Percentiles rank a stretch among this genome's conserved stretches.
Evolutionary conservation across 2,888 invertebrate genomes (phyloP).

Genomic region (Luperina nickerlii): DNA sequence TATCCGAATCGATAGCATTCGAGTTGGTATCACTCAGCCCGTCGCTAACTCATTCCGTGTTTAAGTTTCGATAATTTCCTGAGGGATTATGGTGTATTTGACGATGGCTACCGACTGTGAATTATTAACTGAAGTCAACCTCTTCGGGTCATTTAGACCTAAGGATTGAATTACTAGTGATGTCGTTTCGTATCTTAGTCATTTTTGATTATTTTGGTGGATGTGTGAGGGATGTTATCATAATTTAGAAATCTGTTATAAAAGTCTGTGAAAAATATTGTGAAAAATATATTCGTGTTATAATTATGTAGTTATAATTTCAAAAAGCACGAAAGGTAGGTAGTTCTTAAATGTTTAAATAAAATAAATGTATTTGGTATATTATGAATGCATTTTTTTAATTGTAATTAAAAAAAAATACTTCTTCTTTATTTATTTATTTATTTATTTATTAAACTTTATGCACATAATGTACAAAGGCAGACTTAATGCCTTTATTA

Average conservation of each 20-base stretch:
- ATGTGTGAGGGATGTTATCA: neutral
- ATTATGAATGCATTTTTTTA: neutral
- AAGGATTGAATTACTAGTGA: constrained; percentile 68
- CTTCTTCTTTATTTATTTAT: too few species aligned
- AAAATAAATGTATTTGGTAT: neutral
- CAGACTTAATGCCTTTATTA: too few species aligned
- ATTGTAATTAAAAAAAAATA: neutral
- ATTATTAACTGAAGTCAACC: constrained; percentile 80
- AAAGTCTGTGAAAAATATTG: neutral
- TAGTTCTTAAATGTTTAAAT: neutral
- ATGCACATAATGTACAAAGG: too few species aligned
- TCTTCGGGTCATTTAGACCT: constrained; percentile 76
- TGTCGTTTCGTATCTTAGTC: constrained; percentile 45
- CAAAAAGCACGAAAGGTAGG: neutral
- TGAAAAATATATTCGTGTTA: neutral
- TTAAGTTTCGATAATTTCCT: constrained; percentile 88
- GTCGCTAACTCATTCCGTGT: constrained; percentile 77
- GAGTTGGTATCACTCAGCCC: constrained; percentile 74
- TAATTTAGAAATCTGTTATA: neutral
- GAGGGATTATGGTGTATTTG: constrained; percentile 81
- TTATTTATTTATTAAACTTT: too few species aligned
- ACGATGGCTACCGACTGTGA: constrained; percentile 80
- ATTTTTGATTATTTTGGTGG: constrained; percentile 30
- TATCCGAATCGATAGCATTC: constrained; percentile 65
- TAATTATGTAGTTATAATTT: neutral